Evolutionary conservation across 2,113 vertebrate species (phyloP).

Genomic region (Zosterops hypoxanthus): DNA sequence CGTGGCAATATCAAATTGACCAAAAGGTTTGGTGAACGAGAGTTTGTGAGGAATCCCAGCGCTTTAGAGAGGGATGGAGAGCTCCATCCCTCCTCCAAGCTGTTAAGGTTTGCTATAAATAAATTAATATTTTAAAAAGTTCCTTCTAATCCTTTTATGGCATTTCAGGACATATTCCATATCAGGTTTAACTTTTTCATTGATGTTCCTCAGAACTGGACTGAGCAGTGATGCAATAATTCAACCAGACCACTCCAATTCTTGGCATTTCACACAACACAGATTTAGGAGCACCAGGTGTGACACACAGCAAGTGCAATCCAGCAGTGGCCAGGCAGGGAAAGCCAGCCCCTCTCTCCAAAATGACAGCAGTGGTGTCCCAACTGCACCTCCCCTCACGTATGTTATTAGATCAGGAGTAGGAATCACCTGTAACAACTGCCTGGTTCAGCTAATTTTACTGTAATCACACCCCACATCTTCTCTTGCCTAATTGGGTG

Average conservation of each 20-base stretch:
- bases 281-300: background rate
- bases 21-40: background rate
- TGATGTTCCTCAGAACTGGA: background rate
- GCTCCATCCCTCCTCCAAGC: background rate
- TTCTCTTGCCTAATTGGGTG: background rate
- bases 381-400: accelerated
- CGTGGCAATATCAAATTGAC: background rate
- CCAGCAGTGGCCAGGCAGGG: background rate
- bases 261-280: background rate
- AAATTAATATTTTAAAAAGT: background rate
- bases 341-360: background rate
- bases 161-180: background rate
- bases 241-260: background rate
- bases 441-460: background rate
- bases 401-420: background rate
- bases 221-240: background rate
- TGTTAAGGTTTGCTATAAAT: background rate
- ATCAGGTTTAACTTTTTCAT: background rate
- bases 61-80: background rate
- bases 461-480: background rate
- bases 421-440: background rate
- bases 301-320: background rate
- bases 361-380: background rate
- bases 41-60: background rate
- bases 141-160: background rate